A percentile compares a stretch with the other conserved stretches of the same genome.
These are phyloP conservation scores for Lepidonotus clava DNA, from an alignment of 2,888 invertebrate genomes.

Conservation along the genomic window DNA sequence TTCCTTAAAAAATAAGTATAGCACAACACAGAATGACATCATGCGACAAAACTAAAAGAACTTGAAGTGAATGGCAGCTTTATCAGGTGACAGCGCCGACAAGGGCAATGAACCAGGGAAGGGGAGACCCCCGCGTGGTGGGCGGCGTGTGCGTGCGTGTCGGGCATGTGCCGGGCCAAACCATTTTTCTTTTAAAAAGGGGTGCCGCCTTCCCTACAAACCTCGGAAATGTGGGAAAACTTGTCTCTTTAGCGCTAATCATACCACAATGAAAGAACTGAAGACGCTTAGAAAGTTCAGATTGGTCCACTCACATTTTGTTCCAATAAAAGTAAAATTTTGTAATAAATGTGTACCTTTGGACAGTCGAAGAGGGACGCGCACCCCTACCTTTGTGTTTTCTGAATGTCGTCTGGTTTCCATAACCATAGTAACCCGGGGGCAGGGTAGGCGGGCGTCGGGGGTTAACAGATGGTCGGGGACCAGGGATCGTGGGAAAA, in stretches of 20 bases:
- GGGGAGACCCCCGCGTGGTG: neutral
- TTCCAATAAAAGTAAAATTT: too few relatives aligned
- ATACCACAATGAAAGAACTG: too few relatives aligned
- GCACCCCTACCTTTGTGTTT: slow-evolving; percentile 3
- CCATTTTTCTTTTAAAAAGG: neutral
- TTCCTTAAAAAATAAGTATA: too few relatives aligned
- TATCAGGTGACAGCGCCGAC: neutral
- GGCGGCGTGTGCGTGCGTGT: neutral
- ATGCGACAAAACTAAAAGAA: too few relatives aligned
- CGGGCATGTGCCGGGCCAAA: neutral
- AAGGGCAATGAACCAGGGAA: neutral
- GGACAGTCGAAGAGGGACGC: too few relatives aligned
- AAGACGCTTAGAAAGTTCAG: too few relatives aligned
- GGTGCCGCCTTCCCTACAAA: neutral
- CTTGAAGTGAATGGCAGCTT: neutral
- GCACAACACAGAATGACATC: too few relatives aligned
- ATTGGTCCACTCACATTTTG: too few relatives aligned
- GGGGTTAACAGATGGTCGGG: slow-evolving; percentile 19
- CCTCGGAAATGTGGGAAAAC: too few relatives aligned
- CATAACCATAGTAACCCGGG: neutral
- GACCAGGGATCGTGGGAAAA: neutral
- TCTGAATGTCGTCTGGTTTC: neutral
- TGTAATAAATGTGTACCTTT: too few relatives aligned
- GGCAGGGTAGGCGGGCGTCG: neutral
- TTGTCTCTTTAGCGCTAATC: too few relatives aligned